phyloP scores from a whole-genome alignment of 2,888 invertebrate genomes.

The Drosophila merina region DNA sequence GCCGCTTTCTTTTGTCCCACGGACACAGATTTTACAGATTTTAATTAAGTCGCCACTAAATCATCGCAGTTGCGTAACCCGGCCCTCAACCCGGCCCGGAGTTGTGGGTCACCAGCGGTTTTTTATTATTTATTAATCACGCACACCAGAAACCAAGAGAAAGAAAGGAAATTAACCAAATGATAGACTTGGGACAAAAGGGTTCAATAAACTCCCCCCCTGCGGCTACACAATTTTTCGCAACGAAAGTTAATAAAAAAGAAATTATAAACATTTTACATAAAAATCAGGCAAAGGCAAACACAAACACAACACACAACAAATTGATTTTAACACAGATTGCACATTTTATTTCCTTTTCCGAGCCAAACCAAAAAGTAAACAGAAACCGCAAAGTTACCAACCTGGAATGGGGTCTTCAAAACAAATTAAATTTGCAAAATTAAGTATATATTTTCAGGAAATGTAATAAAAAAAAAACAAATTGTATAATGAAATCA shows the following conservation, averaged over 20 bases:
- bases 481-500: constrained; percentile 11
- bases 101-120: constrained; percentile 62
- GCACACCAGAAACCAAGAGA: constrained; percentile 29
- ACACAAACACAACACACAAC: constrained; percentile 28
- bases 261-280: constrained; percentile 78
- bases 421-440: constrained; percentile 44
- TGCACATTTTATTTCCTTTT: constrained; percentile 76
- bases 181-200: constrained; percentile 48
- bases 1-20: constrained; percentile 70
- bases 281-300: constrained; percentile 50
- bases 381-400: constrained; percentile 30
- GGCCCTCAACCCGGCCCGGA: constrained; percentile 10
- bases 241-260: constrained; percentile 72
- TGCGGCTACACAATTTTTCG: constrained; percentile 49
- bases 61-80: constrained; percentile 66
- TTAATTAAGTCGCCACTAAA: constrained; percentile 54
- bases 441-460: constrained; percentile 28
- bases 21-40: constrained; percentile 20
- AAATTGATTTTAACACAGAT: constrained; percentile 67
- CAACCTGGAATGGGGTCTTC: constrained; percentile 48
- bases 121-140: constrained; percentile 67
- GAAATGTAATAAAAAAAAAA: constrained; percentile 9
- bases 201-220: constrained; percentile 70
- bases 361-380: constrained; percentile 47
- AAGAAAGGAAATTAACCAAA: constrained; percentile 52